Percentiles rank a stretch among this genome's conserved stretches.
These are phyloP conservation scores for Nasua narica DNA, from an alignment of 2,797 vertebrate genomes.

Conservation along the genomic window DNA sequence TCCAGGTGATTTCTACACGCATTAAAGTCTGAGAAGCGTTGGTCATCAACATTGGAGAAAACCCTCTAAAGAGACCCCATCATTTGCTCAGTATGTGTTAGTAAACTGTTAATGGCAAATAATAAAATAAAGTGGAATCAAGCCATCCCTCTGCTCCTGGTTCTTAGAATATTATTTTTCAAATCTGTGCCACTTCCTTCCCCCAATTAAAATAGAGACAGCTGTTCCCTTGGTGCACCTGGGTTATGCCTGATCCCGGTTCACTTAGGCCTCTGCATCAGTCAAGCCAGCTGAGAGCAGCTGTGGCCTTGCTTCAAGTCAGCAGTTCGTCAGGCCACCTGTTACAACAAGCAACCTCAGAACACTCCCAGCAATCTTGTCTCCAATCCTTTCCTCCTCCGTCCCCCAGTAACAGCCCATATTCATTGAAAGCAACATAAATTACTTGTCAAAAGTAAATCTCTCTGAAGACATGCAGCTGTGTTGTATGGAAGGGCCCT, in stretches of 20 bases:
- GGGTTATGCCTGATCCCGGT: neutral
- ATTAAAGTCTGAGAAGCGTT: neutral
- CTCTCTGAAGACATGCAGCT: slow-evolving; percentile 61
- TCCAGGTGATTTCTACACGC: neutral
- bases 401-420: neutral
- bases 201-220: slow-evolving; percentile 12
- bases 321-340: slow-evolving; percentile 35
- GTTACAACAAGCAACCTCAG: neutral
- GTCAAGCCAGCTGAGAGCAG: slow-evolving; percentile 13
- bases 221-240: neutral
- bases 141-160: neutral
- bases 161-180: slow-evolving; percentile 14
- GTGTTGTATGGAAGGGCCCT: neutral
- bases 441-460: slow-evolving; percentile 50
- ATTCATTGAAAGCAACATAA: slow-evolving; percentile 62
- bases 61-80: neutral
- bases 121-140: neutral
- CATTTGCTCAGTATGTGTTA: neutral
- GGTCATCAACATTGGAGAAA: neutral
- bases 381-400: neutral
- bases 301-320: neutral
- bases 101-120: slow-evolving; percentile 13
- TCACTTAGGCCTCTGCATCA: neutral
- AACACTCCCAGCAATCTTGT: slow-evolving; percentile 39
- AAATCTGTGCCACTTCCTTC: neutral